Evolutionary conservation across 1,140 invertebrate species (phyloP).

Genomic region (Lepidurus packardi): DNA sequence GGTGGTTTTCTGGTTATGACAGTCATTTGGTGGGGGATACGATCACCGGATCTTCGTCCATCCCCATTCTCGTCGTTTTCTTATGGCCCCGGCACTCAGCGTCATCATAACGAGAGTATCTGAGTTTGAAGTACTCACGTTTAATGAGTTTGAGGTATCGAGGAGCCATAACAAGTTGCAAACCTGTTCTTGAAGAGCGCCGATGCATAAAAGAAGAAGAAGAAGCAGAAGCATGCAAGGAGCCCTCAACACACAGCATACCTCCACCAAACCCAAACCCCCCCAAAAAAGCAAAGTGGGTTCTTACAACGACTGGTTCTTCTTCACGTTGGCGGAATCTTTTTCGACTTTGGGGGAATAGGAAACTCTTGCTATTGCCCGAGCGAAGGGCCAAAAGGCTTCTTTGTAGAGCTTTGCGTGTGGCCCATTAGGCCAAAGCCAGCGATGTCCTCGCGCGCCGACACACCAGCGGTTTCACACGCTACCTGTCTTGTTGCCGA

Average conservation of each 20-base stretch:
- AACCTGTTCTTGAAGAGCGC: neutral
- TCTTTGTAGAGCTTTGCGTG: conserved; percentile 24
- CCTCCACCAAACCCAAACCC: too few species aligned
- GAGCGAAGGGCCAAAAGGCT: neutral
- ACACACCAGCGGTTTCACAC: conserved; percentile 33
- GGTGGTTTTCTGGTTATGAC: neutral
- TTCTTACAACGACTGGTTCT: neutral
- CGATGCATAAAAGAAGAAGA: neutral
- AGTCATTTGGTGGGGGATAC: neutral
- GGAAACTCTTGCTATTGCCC: neutral
- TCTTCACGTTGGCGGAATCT: neutral
- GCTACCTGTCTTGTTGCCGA: conserved; percentile 34
- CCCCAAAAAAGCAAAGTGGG: neutral
- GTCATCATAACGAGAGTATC: neutral
- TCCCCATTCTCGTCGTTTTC: too few species aligned
- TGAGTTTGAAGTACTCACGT: neutral
- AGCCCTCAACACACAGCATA: neutral
- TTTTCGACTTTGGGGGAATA: neutral
- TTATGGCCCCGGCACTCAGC: too few species aligned
- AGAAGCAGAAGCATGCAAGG: neutral
- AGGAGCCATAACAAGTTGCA: neutral
- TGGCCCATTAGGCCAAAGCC: conserved; percentile 34
- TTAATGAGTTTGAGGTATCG: neutral
- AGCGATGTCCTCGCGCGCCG: conserved; percentile 32
- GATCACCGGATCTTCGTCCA: neutral